Percentiles rank a stretch among this genome's conserved stretches.
phyloP scores from a whole-genome alignment of 30 jellyfish, hydroid and myxozoan genomes.

The Catostylus mosaicus region DNA sequence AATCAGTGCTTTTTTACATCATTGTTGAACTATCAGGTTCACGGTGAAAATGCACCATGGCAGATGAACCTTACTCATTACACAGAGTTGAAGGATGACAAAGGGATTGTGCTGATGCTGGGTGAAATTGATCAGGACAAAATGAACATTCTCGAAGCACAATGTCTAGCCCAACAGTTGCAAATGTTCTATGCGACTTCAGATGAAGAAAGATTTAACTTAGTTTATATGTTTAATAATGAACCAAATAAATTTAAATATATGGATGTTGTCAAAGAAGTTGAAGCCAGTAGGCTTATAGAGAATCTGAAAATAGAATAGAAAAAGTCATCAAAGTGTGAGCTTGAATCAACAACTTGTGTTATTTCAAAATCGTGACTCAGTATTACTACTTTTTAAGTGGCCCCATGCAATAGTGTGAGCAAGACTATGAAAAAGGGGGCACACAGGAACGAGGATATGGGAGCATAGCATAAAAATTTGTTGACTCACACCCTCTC shows the following conservation, averaged over 20 bases:
- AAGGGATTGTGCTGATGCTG: slow-evolving; percentile 84
- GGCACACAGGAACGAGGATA: no score
- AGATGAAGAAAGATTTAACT: slow-evolving; percentile 72
- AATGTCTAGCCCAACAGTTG: slow-evolving; percentile 88
- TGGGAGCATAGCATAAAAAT: no score
- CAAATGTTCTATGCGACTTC: slow-evolving; percentile 87
- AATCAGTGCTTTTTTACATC: slow-evolving; percentile 84
- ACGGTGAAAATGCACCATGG: slow-evolving; percentile 98
- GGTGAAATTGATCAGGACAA: slow-evolving; percentile 70
- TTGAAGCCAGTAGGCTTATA: slow-evolving; percentile 83
- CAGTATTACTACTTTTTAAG: no score
- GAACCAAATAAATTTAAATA: slow-evolving; percentile 79
- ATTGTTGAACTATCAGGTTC: slow-evolving; percentile 77
- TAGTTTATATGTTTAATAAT: slow-evolving; percentile 75
- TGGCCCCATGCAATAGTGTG: no score
- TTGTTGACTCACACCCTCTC: no score
- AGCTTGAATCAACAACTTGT: no score
- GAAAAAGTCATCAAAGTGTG: no score
- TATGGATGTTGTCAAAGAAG: slow-evolving; percentile 85
- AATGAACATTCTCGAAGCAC: slow-evolving; percentile 84
- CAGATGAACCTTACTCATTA: slow-evolving; percentile 77
- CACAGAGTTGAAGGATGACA: slow-evolving; percentile 82
- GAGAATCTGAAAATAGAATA: slow-evolving; percentile 9
- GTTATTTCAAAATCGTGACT: no score
- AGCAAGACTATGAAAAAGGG: no score